Conservation (phyloP, 2,888 invertebrate genomes). For the Eurois occulta region DNA sequence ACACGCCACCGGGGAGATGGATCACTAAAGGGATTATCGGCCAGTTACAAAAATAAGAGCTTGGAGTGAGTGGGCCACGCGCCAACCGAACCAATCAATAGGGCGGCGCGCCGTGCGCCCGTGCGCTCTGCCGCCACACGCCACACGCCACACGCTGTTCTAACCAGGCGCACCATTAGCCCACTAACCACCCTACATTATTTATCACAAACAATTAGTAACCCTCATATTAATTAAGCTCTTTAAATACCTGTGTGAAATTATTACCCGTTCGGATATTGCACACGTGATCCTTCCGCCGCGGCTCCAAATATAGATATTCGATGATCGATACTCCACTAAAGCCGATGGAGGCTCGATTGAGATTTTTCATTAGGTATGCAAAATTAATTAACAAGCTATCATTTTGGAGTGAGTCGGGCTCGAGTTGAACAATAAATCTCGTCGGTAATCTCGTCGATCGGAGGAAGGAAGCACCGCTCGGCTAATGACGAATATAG, state of each 20-base stretch:
- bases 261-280: constrained; percentile 10
- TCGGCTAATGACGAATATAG: constrained; percentile 51
- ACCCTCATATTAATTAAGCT: constrained; percentile 21
- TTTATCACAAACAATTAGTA: constrained; percentile 3
- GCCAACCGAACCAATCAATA: constrained; percentile 63
- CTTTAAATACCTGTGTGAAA: constrained; percentile 14
- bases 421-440: constrained; percentile 53
- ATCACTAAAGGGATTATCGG: constrained; percentile 59
- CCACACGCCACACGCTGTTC: neutral
- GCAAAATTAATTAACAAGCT: constrained; percentile 60
- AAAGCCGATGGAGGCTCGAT: constrained; percentile 28
- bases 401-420: constrained; percentile 39
- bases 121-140: neutral
- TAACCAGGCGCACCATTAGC: neutral
- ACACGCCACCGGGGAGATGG: constrained; percentile 33
- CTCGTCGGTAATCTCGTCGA: constrained; percentile 47
- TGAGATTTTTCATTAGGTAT: constrained; percentile 41
- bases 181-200: constrained; percentile 18
- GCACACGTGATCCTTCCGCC: constrained; percentile 13
- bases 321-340: constrained; percentile 31
- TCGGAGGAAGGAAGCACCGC: constrained; percentile 45
- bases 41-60: constrained; percentile 58
- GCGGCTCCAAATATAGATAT: constrained; percentile 33
- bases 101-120: constrained; percentile 16
- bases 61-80: constrained; percentile 48